Conservation (phyloP, 2,113 vertebrate species). For the Equus quagga region DNA sequence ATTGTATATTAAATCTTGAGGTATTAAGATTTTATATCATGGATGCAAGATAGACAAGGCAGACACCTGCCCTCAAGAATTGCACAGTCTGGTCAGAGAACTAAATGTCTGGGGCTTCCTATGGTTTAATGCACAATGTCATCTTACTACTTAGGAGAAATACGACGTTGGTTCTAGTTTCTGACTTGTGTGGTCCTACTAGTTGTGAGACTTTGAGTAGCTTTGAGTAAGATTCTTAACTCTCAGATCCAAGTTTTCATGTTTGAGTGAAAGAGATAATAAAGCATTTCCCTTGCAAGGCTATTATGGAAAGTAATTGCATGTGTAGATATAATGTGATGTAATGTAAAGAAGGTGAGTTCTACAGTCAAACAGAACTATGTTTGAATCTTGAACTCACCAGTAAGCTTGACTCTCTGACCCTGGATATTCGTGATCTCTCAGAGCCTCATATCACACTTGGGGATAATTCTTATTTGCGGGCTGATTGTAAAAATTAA, state of each 20-base stretch:
- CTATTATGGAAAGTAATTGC: neutral
- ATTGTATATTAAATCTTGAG: neutral
- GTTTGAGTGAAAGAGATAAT: neutral
- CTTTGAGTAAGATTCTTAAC: neutral
- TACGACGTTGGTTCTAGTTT: neutral
- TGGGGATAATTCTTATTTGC: neutral
- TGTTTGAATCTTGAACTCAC: neutral
- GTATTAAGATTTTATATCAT: neutral
- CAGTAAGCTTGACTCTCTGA: neutral
- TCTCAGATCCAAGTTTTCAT: neutral
- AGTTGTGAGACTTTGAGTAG: neutral
- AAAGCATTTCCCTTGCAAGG: neutral
- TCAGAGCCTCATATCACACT: neutral
- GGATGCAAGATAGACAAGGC: neutral
- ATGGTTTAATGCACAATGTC: neutral
- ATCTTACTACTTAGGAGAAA: neutral
- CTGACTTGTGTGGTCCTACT: neutral
- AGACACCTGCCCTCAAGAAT: neutral
- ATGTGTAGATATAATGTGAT: neutral
- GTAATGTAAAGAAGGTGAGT: neutral
- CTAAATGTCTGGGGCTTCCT: neutral
- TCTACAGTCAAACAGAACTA: neutral
- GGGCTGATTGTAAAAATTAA: neutral
- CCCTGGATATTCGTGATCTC: neutral
- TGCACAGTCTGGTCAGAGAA: neutral